A percentile compares a stretch with the other conserved stretches of the same genome.
Evolutionary conservation across 1,140 invertebrate genomes (phyloP).

Genomic region (Hermetia illucens): DNA sequence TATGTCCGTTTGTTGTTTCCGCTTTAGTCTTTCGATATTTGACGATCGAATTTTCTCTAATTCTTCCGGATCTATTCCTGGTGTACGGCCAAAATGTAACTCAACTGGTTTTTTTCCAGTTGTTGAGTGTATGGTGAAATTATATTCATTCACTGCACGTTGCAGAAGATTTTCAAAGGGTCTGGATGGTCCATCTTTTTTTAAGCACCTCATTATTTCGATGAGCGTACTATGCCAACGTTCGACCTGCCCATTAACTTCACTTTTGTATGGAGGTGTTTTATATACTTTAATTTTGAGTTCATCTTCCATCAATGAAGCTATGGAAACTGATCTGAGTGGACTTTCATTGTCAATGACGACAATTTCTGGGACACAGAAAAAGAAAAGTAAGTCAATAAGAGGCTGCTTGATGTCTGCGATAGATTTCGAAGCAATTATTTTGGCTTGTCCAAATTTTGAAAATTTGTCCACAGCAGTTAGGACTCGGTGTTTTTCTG

Average conservation of each 20-base stretch:
- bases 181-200: slow-evolving; percentile 3
- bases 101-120: slow-evolving; percentile 6
- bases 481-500: background rate
- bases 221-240: slow-evolving; percentile 9
- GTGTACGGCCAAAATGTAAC: slow-evolving; percentile 2
- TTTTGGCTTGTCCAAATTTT: slow-evolving; percentile 1
- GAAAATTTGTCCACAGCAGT: background rate
- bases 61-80: background rate
- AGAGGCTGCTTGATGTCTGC: background rate
- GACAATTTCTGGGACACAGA: slow-evolving; percentile 3
- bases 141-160: slow-evolving; percentile 7
- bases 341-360: slow-evolving; percentile 8
- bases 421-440: background rate
- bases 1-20: slow-evolving; percentile 5
- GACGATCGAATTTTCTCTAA: background rate
- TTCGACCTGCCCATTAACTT: slow-evolving; percentile 9
- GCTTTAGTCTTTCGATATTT: slow-evolving; percentile 1
- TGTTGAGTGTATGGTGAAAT: slow-evolving; percentile 6
- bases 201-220: slow-evolving; percentile 8
- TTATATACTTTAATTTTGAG: slow-evolving; percentile 2
- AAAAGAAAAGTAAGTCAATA: background rate
- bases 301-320: slow-evolving; percentile 4
- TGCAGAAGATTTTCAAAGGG: slow-evolving; percentile 5
- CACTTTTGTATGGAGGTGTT: slow-evolving; percentile 6
- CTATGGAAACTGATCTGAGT: slow-evolving; percentile 5